Evolutionary conservation across 2,888 invertebrate species (phyloP).

Genomic region (Nomada flava): DNA sequence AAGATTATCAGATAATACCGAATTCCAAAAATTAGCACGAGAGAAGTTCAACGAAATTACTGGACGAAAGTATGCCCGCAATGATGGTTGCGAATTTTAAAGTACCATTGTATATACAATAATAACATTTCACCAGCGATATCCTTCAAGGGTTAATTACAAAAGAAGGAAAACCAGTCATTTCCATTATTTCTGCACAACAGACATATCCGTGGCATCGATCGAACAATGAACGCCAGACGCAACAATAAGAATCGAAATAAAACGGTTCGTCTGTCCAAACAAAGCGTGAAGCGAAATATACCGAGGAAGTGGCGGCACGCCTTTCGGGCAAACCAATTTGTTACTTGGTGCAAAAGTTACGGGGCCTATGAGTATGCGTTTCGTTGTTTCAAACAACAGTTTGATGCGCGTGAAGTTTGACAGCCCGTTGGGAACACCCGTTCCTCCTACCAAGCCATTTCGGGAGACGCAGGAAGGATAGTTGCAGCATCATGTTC

Average conservation of each 20-base stretch:
- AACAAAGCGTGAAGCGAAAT: slow-evolving; percentile 23
- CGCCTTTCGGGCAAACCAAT: slow-evolving; percentile 16
- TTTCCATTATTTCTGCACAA: background rate
- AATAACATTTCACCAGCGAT: no score
- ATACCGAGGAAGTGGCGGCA: background rate
- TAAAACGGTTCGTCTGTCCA: background rate
- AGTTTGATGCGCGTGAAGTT: slow-evolving; percentile 62
- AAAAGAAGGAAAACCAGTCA: background rate
- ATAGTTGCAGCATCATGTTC: slow-evolving; percentile 77
- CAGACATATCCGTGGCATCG: background rate
- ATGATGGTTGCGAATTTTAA: no score
- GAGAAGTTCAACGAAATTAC: no score
- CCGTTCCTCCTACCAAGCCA: slow-evolving; percentile 44
- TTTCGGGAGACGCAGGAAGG: slow-evolving; percentile 45
- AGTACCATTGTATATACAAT: no score
- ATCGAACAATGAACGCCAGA: background rate
- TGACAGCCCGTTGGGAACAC: slow-evolving; percentile 69
- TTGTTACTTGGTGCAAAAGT: slow-evolving; percentile 30
- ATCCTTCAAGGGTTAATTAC: no score
- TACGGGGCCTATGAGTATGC: slow-evolving; percentile 56
- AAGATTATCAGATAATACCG: no score
- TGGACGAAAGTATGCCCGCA: no score
- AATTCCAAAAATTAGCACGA: no score
- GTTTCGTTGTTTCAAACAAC: slow-evolving; percentile 55
- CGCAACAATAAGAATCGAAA: background rate